These are phyloP conservation scores for Accipiter cooperii DNA, from an alignment of 2,113 vertebrate species.

Conservation along the genomic window DNA sequence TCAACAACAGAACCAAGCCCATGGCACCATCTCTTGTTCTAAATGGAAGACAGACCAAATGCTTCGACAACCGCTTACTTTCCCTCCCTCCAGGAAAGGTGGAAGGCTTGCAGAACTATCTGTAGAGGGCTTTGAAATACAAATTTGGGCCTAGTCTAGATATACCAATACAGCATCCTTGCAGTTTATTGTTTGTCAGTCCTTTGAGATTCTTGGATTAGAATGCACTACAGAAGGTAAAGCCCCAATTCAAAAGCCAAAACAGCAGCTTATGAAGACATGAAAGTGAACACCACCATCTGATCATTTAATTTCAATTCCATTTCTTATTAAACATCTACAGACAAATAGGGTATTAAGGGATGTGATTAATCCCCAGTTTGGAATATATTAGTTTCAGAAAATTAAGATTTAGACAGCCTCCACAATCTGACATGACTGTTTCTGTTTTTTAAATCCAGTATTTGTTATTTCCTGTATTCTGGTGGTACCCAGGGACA, in stretches of 20 bases:
- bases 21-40: not conserved
- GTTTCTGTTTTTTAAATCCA: not conserved
- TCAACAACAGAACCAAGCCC: not conserved
- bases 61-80: not conserved
- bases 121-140: not conserved
- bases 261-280: not conserved
- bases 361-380: not conserved
- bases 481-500: not conserved
- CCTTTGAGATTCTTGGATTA: not conserved
- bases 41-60: not conserved
- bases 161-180: not conserved
- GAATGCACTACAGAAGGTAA: not conserved
- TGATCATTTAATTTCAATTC: not conserved
- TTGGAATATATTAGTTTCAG: not conserved
- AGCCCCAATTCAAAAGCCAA: not conserved
- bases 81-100: not conserved
- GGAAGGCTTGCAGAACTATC: not conserved
- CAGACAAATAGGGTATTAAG: not conserved
- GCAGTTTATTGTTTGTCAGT: not conserved
- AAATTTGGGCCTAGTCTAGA: not conserved
- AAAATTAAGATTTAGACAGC: not conserved
- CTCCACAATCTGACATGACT: not conserved
- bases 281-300: not conserved
- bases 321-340: conserved; percentile 3
- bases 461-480: not conserved